These are phyloP conservation scores for Anastrepha obliqua DNA, from an alignment of 1,140 invertebrate species.

Conservation along the genomic window DNA sequence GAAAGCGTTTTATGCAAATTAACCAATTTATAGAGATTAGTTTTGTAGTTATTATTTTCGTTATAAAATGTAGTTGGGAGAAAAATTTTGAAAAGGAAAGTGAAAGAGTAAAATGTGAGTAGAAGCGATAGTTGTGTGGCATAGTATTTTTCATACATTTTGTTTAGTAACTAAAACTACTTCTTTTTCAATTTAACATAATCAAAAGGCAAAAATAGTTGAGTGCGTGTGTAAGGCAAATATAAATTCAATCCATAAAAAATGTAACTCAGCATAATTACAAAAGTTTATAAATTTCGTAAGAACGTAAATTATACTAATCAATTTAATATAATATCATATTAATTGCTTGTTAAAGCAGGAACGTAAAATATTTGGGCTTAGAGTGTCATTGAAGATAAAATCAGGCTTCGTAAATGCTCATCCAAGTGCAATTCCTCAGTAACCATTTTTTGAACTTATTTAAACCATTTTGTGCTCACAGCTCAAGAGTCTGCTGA, in stretches of 20 bases:
- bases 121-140: constrained; percentile 38
- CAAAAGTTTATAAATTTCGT: neutral
- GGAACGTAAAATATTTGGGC: neutral
- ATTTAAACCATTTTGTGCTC: too few species aligned
- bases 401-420: constrained; percentile 6
- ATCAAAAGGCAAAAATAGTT: neutral
- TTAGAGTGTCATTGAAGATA: constrained; percentile 44
- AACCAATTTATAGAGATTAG: neutral
- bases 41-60: constrained; percentile 41
- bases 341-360: neutral
- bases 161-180: neutral
- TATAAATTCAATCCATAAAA: neutral
- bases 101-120: constrained; percentile 56
- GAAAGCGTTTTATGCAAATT: constrained; percentile 44
- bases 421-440: neutral
- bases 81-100: constrained; percentile 56
- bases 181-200: too few species aligned
- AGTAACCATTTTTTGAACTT: too few species aligned
- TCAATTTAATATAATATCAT: neutral
- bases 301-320: too few species aligned
- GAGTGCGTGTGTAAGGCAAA: neutral
- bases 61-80: constrained; percentile 22
- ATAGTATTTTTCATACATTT: neutral
- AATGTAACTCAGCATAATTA: constrained; percentile 2
- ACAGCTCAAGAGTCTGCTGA: too few species aligned